A percentile compares a stretch with the other conserved stretches of the same genome.
Conservation (phyloP, 1,140 invertebrate species). For the Trichonephila inaurata region DNA sequence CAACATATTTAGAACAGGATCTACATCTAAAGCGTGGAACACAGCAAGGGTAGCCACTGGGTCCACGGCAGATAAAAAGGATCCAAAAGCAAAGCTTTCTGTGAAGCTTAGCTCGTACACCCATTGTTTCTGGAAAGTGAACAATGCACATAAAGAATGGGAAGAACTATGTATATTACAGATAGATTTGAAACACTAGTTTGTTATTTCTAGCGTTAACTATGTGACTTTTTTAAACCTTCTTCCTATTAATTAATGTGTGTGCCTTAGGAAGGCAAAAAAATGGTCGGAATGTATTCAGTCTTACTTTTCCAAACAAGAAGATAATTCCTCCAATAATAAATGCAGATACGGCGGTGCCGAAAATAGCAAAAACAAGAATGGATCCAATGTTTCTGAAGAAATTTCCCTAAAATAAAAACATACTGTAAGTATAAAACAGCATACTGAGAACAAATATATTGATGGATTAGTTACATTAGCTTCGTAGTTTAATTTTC, state of each 20-base stretch:
- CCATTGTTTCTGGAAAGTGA: slow-evolving; percentile 82
- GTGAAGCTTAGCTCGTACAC: slow-evolving; percentile 95
- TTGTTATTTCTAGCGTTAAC: no score
- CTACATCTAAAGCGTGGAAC: slow-evolving; percentile 97
- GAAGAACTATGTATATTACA: no score
- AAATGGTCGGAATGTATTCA: no score
- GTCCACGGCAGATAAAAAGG: slow-evolving; percentile 98
- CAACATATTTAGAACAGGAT: slow-evolving; percentile 98
- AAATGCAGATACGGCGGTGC: slow-evolving; percentile 96
- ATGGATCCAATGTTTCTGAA: slow-evolving; percentile 97
- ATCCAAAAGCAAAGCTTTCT: slow-evolving; percentile 99
- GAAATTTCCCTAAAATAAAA: slow-evolving; percentile 89
- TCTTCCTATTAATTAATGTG: no score
- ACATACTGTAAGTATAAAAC: not conserved
- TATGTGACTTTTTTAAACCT: no score
- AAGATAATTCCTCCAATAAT: slow-evolving; percentile 97
- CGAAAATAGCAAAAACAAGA: slow-evolving; percentile 95
- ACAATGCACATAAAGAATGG: no score
- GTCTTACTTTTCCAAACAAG: slow-evolving; percentile 88
- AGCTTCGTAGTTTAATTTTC: no score
- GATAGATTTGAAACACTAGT: no score
- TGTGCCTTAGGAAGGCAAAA: no score
- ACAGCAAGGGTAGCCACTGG: slow-evolving; percentile 99
- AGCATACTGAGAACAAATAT: no score
- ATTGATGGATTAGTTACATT: no score